Conservation (phyloP, 2,797 vertebrate genomes). For the Chiloscyllium punctatum region DNA sequence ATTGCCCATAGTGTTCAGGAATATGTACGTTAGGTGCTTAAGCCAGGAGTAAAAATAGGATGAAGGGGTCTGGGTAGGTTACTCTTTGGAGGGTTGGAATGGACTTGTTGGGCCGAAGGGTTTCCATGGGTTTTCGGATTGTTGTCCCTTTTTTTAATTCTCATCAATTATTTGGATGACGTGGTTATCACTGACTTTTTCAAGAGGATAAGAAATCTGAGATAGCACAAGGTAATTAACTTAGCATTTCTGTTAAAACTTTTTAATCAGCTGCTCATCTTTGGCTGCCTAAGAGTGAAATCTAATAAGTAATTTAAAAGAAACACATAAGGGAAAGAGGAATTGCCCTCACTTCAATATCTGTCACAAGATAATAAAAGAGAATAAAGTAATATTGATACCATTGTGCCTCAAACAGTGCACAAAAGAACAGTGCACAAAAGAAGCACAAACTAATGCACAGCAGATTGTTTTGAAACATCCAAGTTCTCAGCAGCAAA, state of each 20-base stretch:
- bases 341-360: not conserved
- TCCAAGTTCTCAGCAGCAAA: not conserved
- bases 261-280: not conserved
- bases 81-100: too few species aligned
- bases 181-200: constrained; percentile 15
- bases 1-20: too few species aligned
- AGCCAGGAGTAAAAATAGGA: too few species aligned
- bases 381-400: not conserved
- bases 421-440: not conserved
- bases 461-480: not conserved
- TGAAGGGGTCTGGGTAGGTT: too few species aligned
- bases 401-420: not conserved
- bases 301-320: not conserved
- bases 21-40: too few species aligned
- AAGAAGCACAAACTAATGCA: not conserved
- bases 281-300: not conserved
- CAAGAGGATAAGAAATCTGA: constrained; percentile 4
- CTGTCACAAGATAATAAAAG: not conserved
- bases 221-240: not conserved
- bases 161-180: constrained; percentile 10
- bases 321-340: not conserved
- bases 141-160: not conserved
- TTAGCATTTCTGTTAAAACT: not conserved
- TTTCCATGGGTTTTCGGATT: too few species aligned
- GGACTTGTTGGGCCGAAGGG: too few species aligned